Evolutionary conservation across 2,113 vertebrate genomes (phyloP), one percentile per base, ranked within the genome.

Genomic region (Tylochromis polylepis): DNA sequence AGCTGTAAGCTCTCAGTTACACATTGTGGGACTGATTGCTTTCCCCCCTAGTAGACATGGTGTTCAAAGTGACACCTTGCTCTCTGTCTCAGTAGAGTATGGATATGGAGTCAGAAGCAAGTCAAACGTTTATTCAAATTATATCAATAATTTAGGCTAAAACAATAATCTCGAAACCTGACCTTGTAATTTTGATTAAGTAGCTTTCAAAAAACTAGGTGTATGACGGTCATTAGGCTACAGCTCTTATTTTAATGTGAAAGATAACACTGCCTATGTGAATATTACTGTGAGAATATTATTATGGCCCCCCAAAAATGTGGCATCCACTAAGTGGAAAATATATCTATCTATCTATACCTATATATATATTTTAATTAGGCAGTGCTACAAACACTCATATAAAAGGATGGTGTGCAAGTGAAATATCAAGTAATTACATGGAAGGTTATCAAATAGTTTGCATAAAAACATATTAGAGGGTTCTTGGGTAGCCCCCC

Each of bases 371-470:
- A 2, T 14, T 14, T 27, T 0, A 49, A 49, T 75, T 49, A 49
- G 70, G 9, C 41, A 75, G 2, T 27, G 8, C 24, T 49, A 51
- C 43, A 51, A 29, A 2, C 43, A 20, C 16, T 75, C 43, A 75
- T 49, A 49, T 75, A 38, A 49, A 75, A 49, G 70, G 18, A 29
- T 75, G 15, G 8, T 8, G 2, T 3, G 8, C 70, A 56, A 34
- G 49, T 83, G 12, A 88, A 87, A 79, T 87, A 90, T 87, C 78
- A 79, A 79, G 53, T 38, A 36, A 78, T 70, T 49, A 83, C 24
- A 58, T 27, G 36, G 7, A 70, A 10, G 60, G 75, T 65, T 65
- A 55, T 59, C 55, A 72, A 56, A 79, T 20, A 20, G 18, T 86
- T 77, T 65, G 58, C 22, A 70, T 80, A 51, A 31, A 51, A 51